These are phyloP conservation scores for Carapus acus DNA, from an alignment of 2,797 vertebrate species.

Conservation along the genomic window DNA sequence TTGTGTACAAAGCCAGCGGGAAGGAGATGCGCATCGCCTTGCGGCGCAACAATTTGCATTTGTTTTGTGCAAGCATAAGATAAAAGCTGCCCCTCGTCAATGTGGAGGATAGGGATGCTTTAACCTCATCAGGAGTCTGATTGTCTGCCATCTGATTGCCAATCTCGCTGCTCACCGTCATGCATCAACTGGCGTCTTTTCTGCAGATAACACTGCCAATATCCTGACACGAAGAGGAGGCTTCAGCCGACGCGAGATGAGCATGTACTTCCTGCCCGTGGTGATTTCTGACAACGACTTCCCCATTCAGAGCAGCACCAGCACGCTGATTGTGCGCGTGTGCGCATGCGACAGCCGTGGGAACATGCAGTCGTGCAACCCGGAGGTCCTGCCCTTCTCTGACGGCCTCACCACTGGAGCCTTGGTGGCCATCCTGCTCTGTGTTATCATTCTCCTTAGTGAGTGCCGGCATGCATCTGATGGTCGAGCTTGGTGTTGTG, in stretches of 20 bases:
- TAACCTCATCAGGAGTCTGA: not conserved
- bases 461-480: slow-evolving; percentile 67
- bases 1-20: too few species aligned
- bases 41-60: too few species aligned
- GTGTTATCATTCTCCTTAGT: slow-evolving; percentile 90
- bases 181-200: slow-evolving; percentile 5
- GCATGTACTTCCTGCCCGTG: slow-evolving; percentile 86
- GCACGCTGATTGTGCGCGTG: slow-evolving; percentile 86
- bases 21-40: too few species aligned
- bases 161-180: slow-evolving; percentile 3
- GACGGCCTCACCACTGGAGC: slow-evolving; percentile 94
- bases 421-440: slow-evolving; percentile 89
- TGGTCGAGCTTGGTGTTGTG: too few species aligned
- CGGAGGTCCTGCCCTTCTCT: slow-evolving; percentile 85
- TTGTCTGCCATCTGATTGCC: not conserved
- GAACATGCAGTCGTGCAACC: slow-evolving; percentile 87
- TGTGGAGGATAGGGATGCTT: not conserved
- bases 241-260: slow-evolving; percentile 89
- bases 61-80: too few species aligned
- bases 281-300: slow-evolving; percentile 95
- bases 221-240: slow-evolving; percentile 89
- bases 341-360: slow-evolving; percentile 87
- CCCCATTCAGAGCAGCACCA: slow-evolving; percentile 93
- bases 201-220: slow-evolving; percentile 90
- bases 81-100: too few species aligned